Conservation (phyloP, 2,888 invertebrate genomes). For the Epistrophe grossulariae region DNA sequence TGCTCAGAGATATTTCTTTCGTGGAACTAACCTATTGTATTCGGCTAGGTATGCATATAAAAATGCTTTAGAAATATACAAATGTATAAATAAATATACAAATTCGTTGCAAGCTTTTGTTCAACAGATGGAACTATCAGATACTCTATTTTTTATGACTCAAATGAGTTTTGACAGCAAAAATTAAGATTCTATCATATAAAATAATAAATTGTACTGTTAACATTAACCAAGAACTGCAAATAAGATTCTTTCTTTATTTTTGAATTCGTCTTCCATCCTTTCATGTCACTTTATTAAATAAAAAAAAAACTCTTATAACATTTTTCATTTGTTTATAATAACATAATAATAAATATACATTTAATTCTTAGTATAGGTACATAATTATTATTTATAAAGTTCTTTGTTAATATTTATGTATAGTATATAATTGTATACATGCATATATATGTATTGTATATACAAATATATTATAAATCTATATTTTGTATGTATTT, state of each 20-base stretch:
- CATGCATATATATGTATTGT: conserved; percentile 1
- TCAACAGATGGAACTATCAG: too few species aligned
- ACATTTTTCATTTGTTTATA: conserved; percentile 26
- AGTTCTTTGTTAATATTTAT: conserved; percentile 42
- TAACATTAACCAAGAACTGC: background rate
- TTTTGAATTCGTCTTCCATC: background rate
- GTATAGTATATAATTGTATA: conserved; percentile 36
- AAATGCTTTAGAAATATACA: too few species aligned
- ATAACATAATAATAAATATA: conserved; percentile 39
- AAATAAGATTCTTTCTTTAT: background rate
- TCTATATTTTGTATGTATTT: conserved; percentile 21
- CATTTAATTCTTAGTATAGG: conserved; percentile 30
- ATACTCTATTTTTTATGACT: too few species aligned
- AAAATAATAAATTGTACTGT: too few species aligned
- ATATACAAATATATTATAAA: conserved; percentile 15
- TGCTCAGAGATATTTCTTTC: too few species aligned
- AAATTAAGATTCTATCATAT: too few species aligned
- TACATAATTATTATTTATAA: conserved; percentile 48
- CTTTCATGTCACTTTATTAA: background rate
- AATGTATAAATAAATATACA: too few species aligned
- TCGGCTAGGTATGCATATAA: too few species aligned
- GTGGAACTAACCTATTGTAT: too few species aligned
- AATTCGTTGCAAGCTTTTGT: too few species aligned
- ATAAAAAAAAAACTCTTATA: conserved; percentile 18
- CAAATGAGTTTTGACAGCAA: background rate